Evolutionary conservation across 2,888 invertebrate species (phyloP).

Genomic region (Brenthis daphne): DNA sequence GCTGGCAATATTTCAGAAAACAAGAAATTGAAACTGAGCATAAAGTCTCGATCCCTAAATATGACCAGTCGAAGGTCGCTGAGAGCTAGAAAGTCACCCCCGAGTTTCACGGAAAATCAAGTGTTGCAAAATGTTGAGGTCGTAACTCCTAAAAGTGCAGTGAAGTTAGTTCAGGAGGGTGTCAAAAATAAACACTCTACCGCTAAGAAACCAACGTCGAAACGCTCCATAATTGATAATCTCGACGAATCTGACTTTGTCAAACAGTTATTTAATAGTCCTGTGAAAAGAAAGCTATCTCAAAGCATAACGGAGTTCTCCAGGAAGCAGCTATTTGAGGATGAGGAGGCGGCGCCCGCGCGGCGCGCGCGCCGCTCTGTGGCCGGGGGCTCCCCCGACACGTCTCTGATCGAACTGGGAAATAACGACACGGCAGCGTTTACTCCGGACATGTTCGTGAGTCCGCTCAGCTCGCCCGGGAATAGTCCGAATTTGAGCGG

Average conservation of each 20-base stretch:
- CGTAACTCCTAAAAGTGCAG: slow-evolving; percentile 67
- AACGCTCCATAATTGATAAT: slow-evolving; percentile 71
- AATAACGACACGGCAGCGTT: slow-evolving; percentile 47
- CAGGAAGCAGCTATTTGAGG: slow-evolving; percentile 54
- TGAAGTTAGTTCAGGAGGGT: slow-evolving; percentile 59
- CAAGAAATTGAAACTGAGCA: slow-evolving; percentile 41
- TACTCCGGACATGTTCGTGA: slow-evolving; percentile 64
- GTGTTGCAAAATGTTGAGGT: slow-evolving; percentile 49
- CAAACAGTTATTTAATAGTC: slow-evolving; percentile 73
- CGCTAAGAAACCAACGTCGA: slow-evolving; percentile 75
- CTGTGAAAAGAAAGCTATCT: slow-evolving; percentile 75
- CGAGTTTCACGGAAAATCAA: slow-evolving; percentile 44
- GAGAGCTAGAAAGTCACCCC: slow-evolving; percentile 40
- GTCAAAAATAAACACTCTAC: slow-evolving; percentile 76
- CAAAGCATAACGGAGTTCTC: slow-evolving; percentile 75
- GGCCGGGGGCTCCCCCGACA: slow-evolving; percentile 48
- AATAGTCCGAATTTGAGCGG: slow-evolving; percentile 55
- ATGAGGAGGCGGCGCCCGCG: slow-evolving; percentile 45
- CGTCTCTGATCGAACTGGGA: slow-evolving; percentile 42
- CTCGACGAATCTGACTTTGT: slow-evolving; percentile 69
- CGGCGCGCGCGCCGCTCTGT: slow-evolving; percentile 51
- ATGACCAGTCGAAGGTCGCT: slow-evolving; percentile 38
- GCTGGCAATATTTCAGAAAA: slow-evolving; percentile 46
- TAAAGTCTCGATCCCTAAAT: slow-evolving; percentile 48
- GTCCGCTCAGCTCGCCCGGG: slow-evolving; percentile 58